Conservation (phyloP, 2,113 vertebrate species). For the Chrysochloris asiatica region DNA sequence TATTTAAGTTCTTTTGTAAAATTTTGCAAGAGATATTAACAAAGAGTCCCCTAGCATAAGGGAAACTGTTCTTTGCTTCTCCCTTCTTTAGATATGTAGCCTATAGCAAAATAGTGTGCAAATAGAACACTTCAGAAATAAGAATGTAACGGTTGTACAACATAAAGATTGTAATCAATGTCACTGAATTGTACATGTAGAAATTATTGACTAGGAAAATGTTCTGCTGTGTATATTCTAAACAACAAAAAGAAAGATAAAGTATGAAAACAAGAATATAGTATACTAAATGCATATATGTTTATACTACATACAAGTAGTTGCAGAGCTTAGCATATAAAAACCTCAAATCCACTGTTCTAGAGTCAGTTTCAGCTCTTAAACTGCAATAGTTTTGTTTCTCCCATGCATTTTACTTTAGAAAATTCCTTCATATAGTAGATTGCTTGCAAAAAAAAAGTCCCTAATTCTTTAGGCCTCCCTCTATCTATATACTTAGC, state of each 20-base stretch:
- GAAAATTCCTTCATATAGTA: neutral
- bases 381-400: neutral
- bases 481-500: neutral
- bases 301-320: neutral
- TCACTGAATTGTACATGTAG: neutral
- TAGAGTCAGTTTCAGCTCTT: too few relatives aligned
- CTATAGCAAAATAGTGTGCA: neutral
- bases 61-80: constrained; percentile 11
- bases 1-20: constrained; percentile 1
- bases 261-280: neutral
- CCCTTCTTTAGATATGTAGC: neutral
- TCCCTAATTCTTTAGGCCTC: neutral
- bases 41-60: neutral
- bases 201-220: neutral
- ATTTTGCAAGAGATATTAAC: neutral
- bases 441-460: neutral
- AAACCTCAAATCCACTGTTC: too few relatives aligned
- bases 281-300: neutral
- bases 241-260: neutral
- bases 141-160: neutral
- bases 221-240: neutral
- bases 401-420: neutral
- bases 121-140: neutral
- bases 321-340: neutral
- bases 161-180: neutral